Conservation (phyloP, 2,113 vertebrate species). For the Carassius carassius region DNA sequence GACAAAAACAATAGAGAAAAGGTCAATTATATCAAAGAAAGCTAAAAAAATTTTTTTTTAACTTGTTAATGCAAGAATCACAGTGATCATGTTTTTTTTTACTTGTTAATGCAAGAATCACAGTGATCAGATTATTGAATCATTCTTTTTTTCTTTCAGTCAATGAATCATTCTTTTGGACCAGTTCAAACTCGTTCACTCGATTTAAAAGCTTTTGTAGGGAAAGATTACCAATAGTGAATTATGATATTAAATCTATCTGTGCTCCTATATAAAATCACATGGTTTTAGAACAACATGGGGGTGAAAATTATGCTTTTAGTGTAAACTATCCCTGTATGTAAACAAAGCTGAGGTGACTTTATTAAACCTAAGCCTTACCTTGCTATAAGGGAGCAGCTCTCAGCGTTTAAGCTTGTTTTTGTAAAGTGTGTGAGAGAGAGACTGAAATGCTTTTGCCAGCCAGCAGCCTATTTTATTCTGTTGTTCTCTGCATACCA, state of each 20-base stretch:
- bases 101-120: background rate
- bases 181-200: background rate
- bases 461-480: conserved; percentile 22
- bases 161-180: background rate
- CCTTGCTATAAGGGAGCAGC: background rate
- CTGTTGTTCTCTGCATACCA: conserved; percentile 28
- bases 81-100: too few relatives aligned
- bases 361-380: background rate
- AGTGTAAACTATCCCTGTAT: background rate
- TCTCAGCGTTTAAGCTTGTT: conserved; percentile 17
- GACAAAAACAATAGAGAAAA: too few relatives aligned
- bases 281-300: too few relatives aligned
- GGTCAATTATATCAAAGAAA: too few relatives aligned
- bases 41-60: too few relatives aligned
- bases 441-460: conserved; percentile 19
- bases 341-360: background rate
- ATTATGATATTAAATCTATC: background rate
- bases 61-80: background rate
- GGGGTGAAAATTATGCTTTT: background rate
- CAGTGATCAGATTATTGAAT: background rate
- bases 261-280: background rate
- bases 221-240: background rate
- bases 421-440: background rate
- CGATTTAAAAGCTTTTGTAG: background rate
- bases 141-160: background rate